A percentile compares a stretch with the other conserved stretches of the same genome.
Evolutionary conservation across 2,888 invertebrate genomes (phyloP).

Genomic region (Drosophila limbata): DNA sequence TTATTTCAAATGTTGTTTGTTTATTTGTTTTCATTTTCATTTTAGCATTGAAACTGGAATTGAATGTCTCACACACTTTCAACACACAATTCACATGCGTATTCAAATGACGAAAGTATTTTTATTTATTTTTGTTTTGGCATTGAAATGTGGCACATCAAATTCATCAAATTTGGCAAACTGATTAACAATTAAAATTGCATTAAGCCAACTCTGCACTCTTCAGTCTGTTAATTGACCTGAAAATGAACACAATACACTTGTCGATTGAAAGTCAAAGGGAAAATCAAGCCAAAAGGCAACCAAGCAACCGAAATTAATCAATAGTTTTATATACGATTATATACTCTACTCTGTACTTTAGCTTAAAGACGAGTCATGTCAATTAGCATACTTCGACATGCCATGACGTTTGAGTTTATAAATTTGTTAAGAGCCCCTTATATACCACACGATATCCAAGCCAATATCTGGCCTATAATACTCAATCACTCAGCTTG

Average conservation of each 20-base stretch:
- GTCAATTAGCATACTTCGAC: constrained; percentile 57
- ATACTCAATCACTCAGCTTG: constrained; percentile 43
- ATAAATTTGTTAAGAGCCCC: constrained; percentile 48
- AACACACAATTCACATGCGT: constrained; percentile 47
- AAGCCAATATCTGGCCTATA: constrained; percentile 35
- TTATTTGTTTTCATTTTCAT: constrained; percentile 41
- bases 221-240: constrained; percentile 29
- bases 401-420: constrained; percentile 45
- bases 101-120: constrained; percentile 32
- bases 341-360: constrained; percentile 6
- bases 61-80: constrained; percentile 39
- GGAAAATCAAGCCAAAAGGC: constrained; percentile 30
- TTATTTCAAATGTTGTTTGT: constrained; percentile 36
- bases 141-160: constrained; percentile 43
- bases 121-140: constrained; percentile 20
- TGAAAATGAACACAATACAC: constrained; percentile 18
- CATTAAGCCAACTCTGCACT: constrained; percentile 24
- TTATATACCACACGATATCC: constrained; percentile 18
- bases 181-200: constrained; percentile 35
- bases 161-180: constrained; percentile 28
- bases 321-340: constrained; percentile 42
- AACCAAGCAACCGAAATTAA: constrained; percentile 57
- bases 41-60: constrained; percentile 53
- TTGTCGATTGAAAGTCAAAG: constrained; percentile 16
- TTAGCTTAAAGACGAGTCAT: constrained; percentile 29